Evolutionary conservation across 1,140 invertebrate genomes (phyloP).

Genomic region (Sinonovacula constricta): DNA sequence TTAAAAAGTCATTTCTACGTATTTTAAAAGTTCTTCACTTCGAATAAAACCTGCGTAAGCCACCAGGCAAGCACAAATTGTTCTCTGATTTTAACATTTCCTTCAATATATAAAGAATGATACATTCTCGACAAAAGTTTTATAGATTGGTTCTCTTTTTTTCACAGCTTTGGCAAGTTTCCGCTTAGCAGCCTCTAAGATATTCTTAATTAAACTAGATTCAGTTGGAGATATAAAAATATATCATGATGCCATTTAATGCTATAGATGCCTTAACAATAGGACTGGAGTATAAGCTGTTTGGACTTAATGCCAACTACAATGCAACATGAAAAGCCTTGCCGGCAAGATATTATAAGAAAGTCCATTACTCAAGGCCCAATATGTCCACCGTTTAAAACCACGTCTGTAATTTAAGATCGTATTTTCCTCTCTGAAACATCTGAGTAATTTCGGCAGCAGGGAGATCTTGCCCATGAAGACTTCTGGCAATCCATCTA

Average conservation of each 20-base stretch:
- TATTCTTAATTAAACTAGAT: too few relatives aligned
- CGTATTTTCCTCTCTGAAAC: slow-evolving; percentile 4
- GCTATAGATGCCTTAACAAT: slow-evolving; percentile 7
- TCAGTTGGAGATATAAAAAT: neutral
- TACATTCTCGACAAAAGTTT: too few relatives aligned
- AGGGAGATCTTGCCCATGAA: slow-evolving; percentile 6
- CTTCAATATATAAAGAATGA: too few relatives aligned
- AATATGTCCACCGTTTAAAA: too few relatives aligned
- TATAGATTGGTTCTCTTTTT: too few relatives aligned
- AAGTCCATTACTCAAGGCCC: slow-evolving; percentile 5
- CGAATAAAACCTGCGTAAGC: too few relatives aligned
- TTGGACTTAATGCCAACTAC: slow-evolving; percentile 1
- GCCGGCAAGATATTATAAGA: slow-evolving; percentile 5
- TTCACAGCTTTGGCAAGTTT: neutral
- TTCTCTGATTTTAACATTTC: too few relatives aligned
- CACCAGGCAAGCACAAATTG: too few relatives aligned
- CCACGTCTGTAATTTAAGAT: neutral
- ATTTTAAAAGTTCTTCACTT: neutral
- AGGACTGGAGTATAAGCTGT: neutral
- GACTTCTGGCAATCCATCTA: slow-evolving; percentile 23
- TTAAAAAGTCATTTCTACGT: too few relatives aligned
- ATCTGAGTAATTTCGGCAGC: slow-evolving; percentile 14
- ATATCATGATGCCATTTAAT: slow-evolving; percentile 1
- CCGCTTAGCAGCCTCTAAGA: neutral
- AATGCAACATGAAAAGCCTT: neutral